Base-by-base conservation (phyloP, 37 sponge, comb jelly and placozoan species). In the Bolinopsis microptera region DNA sequence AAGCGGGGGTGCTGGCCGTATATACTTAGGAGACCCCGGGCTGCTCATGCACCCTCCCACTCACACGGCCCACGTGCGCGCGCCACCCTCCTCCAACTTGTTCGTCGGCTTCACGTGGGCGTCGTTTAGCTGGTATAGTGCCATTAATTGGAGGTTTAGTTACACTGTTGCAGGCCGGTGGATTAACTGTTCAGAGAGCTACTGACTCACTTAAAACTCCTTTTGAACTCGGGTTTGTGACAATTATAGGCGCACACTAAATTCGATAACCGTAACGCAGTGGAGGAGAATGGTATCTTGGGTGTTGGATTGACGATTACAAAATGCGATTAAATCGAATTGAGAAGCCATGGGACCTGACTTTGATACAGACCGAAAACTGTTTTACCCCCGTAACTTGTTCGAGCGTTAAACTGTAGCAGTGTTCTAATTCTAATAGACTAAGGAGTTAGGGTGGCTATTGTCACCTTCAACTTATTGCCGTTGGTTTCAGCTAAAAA, bases 111-210 rank as follows among this genome's bases (percentile, higher is more conserved):
- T 48, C 61, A 48, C 61, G 61, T 48, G 61, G 61, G 13, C 61
- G 13, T 48, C 61, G 61, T 48, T 48, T 48, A 48, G 61, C 61
- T 48, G 61, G 61, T 48, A 13, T 48, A 48, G 61, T 48, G 61
- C 61, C 61, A 48, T 48, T 77, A 77, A 77, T 77, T 77, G 80
- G 33, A 77, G 80, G 80, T 77, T 77, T 77, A 77, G 80, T 77
- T 77, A 77, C 80, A 77, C 27, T n/a, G 74, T 48, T 5, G 61
- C 61, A 48, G 61, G 61, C 13, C 13, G 61, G 61, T 13, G 61
- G 61, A 13, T 48, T 48, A 13, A 48, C 61, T 48, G 5, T 48
- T 13, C 61, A 5, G 61, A 48, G 61, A 13, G 61, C 9, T 48
- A 13, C 61, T 48, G 61, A 48, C 61, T 48, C 61, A 48, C 9